Evolutionary conservation across 1,140 invertebrate species (phyloP), one percentile per base, ranked within the genome.

Genomic region (Drosophila lini): DNA sequence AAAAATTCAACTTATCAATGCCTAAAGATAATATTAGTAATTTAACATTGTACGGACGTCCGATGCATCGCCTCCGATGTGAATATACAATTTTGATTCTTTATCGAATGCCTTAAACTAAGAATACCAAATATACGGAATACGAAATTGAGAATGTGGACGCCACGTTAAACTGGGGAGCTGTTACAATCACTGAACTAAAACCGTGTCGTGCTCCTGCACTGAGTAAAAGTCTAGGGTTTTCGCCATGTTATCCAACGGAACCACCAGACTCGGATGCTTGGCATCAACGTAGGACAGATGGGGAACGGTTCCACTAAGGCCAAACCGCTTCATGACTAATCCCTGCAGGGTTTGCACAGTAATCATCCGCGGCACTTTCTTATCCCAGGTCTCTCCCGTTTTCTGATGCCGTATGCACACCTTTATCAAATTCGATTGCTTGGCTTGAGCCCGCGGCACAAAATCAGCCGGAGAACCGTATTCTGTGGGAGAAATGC

Each of bases 221-320:
- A 98, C 93, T 0, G 97, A 97, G 93, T 96, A 98, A 92, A 95
- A 97, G 67, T 94, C 94, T 34, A 98, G 91, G 78, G 96, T 95
- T 92, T 97, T 96, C 60, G 96, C 94, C 58, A 95, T 94, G 91
- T 97, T 97, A 69, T 97, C 96, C 57, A 98, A 91, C 69, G 93
- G 93, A 80, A 97, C 95, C 91, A 96, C 94, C 38, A 95, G 94
- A 36, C 95, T 94, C 6, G 94, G 94, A 70, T 95, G 91, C 94
- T 92, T 92, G 68, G 93, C 92, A 79, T 94, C 93, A 41, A 93
- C 81, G 73, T 94, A 93, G 64, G 92, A 93, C 19, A 95, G 90
- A 6, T 84, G 92, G 0, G 94, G 94, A 19, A 91, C 86, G 47
- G 74, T 73, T 4, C 64, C 73, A 16, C 44, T 41, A 41, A 81